These are phyloP conservation scores for Alcedo quadribrachys DNA, from an alignment of 2,797 vertebrate species.

Conservation along the genomic window DNA sequence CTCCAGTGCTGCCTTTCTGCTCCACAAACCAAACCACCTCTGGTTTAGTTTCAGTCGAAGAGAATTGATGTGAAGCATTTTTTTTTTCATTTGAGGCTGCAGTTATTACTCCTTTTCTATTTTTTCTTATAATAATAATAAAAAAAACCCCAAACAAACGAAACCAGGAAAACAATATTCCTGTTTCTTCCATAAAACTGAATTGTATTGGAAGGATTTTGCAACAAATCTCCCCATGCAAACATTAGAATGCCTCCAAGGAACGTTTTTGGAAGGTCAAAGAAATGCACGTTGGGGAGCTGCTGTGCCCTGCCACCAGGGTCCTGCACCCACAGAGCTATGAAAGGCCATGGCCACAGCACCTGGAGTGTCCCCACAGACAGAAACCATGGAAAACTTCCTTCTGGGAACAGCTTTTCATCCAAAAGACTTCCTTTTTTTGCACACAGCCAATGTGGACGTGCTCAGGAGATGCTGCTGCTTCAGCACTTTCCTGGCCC, in stretches of 20 bases:
- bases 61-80: neutral
- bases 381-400: neutral
- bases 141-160: neutral
- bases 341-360: rapidly evolving
- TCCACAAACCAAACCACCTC: rapidly evolving
- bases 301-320: neutral
- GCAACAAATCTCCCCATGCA: neutral
- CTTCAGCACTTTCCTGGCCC: neutral
- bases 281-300: neutral
- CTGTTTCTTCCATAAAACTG: neutral
- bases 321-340: neutral
- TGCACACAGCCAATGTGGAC: neutral
- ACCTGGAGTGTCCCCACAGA: neutral
- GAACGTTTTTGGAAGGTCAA: neutral
- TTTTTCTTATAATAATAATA: neutral
- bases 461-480: neutral
- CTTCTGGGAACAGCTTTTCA: neutral
- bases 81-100: neutral
- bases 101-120: neutral
- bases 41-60: neutral
- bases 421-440: neutral
- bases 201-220: neutral
- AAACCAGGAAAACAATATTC: neutral
- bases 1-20: rapidly evolving
- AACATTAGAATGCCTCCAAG: neutral